Percentiles rank a stretch among this genome's conserved stretches.
Evolutionary conservation across 2,888 invertebrate genomes (phyloP).

Genomic region (Parelbella ahira): DNA sequence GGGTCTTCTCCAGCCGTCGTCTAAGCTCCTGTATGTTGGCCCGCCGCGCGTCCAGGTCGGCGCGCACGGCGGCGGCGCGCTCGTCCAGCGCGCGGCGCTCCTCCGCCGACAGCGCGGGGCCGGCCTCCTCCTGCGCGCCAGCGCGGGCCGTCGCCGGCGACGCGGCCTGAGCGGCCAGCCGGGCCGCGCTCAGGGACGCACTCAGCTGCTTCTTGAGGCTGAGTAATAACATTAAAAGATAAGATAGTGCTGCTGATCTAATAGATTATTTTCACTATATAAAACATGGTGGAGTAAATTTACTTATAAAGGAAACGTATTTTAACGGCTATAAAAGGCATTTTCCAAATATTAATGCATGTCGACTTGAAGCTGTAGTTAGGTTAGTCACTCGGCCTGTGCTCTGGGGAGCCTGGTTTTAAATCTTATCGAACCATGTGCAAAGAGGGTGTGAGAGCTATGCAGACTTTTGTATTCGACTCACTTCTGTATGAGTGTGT

Average conservation of each 20-base stretch:
- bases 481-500: slow-evolving; percentile 89
- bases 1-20: slow-evolving; percentile 88
- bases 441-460: no score
- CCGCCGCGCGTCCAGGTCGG: slow-evolving; percentile 88
- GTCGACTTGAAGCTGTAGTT: no score
- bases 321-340: no score
- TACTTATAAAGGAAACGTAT: no score
- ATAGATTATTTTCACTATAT: no score
- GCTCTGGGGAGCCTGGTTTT: no score
- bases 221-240: slow-evolving; percentile 11
- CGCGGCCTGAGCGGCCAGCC: slow-evolving; percentile 60
- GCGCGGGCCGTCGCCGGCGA: slow-evolving; percentile 49
- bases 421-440: no score
- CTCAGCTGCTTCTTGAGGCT: slow-evolving; percentile 85
- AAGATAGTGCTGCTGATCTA: no score
- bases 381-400: no score
- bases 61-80: slow-evolving; percentile 68
- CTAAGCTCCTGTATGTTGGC: slow-evolving; percentile 90
- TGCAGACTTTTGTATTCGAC: no score
- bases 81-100: slow-evolving; percentile 81
- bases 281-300: no score
- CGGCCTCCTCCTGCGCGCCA: slow-evolving; percentile 44
- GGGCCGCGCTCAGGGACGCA: slow-evolving; percentile 79
- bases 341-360: no score
- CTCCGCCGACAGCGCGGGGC: slow-evolving; percentile 72